These are phyloP conservation scores for Halictus quadricinctus DNA, from an alignment of 2,888 invertebrate species.

Conservation along the genomic window DNA sequence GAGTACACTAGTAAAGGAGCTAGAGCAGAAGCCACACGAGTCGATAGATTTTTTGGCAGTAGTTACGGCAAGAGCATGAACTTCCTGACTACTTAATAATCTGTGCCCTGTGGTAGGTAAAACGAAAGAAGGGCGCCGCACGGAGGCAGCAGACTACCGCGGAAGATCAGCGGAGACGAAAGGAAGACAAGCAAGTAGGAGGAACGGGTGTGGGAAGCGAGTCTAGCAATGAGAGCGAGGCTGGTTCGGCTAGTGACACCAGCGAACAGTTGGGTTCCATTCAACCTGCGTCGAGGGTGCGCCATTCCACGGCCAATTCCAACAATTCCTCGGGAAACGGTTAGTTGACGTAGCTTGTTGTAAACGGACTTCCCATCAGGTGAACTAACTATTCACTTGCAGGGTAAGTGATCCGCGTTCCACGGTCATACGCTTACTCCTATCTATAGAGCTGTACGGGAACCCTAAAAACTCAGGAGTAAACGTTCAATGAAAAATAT, in stretches of 20 bases:
- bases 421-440: constrained; percentile 60
- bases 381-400: constrained; percentile 75
- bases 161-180: constrained; percentile 80
- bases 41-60: constrained; percentile 61
- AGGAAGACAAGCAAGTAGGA: constrained; percentile 79
- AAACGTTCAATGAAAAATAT: constrained; percentile 6
- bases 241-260: constrained; percentile 80
- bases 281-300: constrained; percentile 76
- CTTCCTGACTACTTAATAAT: constrained; percentile 82
- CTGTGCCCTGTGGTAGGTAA: constrained; percentile 83
- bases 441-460: constrained; percentile 46
- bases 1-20: neutral
- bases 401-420: constrained; percentile 73
- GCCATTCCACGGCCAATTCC: constrained; percentile 77
- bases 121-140: constrained; percentile 86
- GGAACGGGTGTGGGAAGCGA: constrained; percentile 81
- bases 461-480: constrained; percentile 55
- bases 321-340: constrained; percentile 81
- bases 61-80: constrained; percentile 78
- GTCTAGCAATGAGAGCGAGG: constrained; percentile 81
- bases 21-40: constrained; percentile 12
- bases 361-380: constrained; percentile 72
- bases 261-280: constrained; percentile 78
- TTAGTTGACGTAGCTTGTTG: constrained; percentile 77
- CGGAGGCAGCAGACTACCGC: constrained; percentile 80